phyloP scores from a whole-genome alignment of 2,113 vertebrate species.

The Tyrannus savana region DNA sequence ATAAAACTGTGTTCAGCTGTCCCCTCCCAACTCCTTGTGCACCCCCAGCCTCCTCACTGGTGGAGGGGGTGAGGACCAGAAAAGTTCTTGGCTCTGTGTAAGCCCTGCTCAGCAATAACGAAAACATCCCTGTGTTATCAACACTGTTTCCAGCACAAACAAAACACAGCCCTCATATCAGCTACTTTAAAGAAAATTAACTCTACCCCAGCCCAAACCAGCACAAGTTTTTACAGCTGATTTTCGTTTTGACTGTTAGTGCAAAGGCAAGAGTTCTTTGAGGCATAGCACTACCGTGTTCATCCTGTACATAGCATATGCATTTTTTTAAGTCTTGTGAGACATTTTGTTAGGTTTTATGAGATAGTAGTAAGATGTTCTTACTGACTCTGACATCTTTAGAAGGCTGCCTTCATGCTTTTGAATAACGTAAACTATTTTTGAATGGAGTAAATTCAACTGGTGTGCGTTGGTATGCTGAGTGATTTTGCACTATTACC shows the following conservation, averaged over 20 bases:
- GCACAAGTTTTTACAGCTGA: neutral
- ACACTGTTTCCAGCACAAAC: neutral
- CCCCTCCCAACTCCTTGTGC: neutral
- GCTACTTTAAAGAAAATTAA: neutral
- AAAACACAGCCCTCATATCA: neutral
- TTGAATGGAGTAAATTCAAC: neutral
- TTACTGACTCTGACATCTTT: neutral
- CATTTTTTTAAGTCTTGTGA: neutral
- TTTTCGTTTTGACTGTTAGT: neutral
- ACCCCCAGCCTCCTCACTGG: neutral
- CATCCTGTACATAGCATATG: neutral
- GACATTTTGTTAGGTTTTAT: neutral
- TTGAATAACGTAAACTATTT: neutral
- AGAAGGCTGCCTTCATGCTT: neutral
- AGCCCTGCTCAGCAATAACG: neutral
- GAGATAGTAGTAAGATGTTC: neutral
- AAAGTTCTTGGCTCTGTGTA: neutral
- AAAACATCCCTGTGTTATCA: neutral
- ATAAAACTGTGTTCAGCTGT: neutral
- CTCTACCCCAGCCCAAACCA: neutral
- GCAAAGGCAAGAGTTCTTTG: neutral
- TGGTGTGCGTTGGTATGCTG: neutral
- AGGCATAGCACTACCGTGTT: neutral
- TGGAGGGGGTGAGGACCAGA: neutral
- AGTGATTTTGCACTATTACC: neutral